phyloP scores from a whole-genome alignment of 2,113 vertebrate species.

The Garra rufa region DNA sequence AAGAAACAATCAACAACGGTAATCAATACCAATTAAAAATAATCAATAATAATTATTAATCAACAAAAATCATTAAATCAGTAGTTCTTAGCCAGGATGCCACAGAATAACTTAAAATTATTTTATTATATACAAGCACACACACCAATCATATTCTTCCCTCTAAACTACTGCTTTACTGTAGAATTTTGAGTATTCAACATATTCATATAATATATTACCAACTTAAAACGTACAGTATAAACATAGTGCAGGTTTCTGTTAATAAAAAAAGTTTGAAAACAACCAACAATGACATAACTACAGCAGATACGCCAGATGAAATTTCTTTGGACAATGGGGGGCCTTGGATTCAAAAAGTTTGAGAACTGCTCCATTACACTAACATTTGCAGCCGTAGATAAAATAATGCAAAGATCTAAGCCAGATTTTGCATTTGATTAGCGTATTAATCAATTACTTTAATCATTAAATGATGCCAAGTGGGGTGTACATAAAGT shows the following conservation, averaged over 20 bases:
- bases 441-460: not conserved
- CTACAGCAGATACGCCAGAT: not conserved
- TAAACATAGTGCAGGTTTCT: not conserved
- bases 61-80: too few relatives aligned
- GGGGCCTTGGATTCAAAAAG: not conserved
- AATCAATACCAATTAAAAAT: too few relatives aligned
- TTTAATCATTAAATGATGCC: not conserved
- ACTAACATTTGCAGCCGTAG: not conserved
- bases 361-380: not conserved
- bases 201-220: not conserved
- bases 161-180: too few relatives aligned
- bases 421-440: not conserved
- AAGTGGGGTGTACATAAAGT: conserved; percentile 68
- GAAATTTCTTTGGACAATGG: not conserved
- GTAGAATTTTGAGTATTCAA: too few relatives aligned
- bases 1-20: too few relatives aligned
- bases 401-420: not conserved
- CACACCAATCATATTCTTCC: too few relatives aligned
- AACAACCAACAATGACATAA: not conserved
- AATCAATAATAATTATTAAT: too few relatives aligned
- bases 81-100: too few relatives aligned
- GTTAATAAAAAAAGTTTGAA: not conserved
- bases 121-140: too few relatives aligned
- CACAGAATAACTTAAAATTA: too few relatives aligned
- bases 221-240: not conserved